These are phyloP conservation scores for Laticauda laticaudata DNA, from an alignment of 2,113 vertebrate species.

Conservation along the genomic window DNA sequence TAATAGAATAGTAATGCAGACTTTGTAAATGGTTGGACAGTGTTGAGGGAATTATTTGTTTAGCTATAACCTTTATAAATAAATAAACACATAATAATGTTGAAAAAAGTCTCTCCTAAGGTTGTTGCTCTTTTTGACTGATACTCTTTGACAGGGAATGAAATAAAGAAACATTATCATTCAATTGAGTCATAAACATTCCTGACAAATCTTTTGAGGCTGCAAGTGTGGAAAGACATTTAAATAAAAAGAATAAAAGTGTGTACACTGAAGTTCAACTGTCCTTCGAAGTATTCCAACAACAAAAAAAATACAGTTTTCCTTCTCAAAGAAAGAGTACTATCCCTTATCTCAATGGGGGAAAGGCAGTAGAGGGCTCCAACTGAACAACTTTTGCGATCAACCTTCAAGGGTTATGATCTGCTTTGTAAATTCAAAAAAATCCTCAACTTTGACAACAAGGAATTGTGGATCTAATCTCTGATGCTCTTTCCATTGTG, in stretches of 20 bases:
- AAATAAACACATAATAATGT: neutral
- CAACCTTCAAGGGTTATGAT: neutral
- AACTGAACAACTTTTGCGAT: neutral
- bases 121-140: neutral
- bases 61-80: neutral
- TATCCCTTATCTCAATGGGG: neutral
- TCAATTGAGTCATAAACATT: neutral
- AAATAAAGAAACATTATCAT: neutral
- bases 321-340: neutral
- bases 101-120: neutral
- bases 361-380: neutral
- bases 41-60: too few species aligned
- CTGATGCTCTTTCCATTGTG: neutral
- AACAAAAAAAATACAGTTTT: neutral
- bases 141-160: neutral
- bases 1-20: too few species aligned
- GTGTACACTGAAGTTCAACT: neutral
- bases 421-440: neutral
- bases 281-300: neutral
- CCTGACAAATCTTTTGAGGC: neutral
- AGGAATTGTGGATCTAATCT: neutral
- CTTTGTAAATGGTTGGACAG: too few species aligned
- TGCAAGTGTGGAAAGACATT: neutral
- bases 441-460: neutral
- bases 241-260: neutral